Base-by-base conservation (phyloP, 2,888 invertebrate species). In the Diplazon laetatorius region DNA sequence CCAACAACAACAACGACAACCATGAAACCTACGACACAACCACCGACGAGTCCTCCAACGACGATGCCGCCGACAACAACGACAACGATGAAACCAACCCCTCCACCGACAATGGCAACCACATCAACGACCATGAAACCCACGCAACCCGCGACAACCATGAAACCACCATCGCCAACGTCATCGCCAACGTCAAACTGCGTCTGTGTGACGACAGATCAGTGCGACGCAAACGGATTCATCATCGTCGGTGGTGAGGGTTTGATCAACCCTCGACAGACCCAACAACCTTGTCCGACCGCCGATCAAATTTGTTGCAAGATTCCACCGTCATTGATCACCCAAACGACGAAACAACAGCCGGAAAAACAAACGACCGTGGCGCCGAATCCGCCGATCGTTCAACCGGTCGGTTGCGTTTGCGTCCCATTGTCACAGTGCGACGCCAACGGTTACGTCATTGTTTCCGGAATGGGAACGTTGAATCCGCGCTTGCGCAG, bases 401-500 rank as follows among this genome's bases (percentile, higher is more conserved):
- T 44, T 18, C 42, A 72, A 22, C 75, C 68, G 46, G 16, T 77
- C 1, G 86, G 83, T 20, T 77, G 78, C 8, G 9, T 84, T 8
- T 87, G 87, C 42, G 85, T 85, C 0, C 82, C 63, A 14, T 48
- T 35, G 3, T 80, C 80, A 16, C 85, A 83, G 39, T 88, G 88
- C 52, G 84, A 72, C 39, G 14, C 69, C n/a, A 83, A 73, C 42
- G 81, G 83, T 6, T 82, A 68, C 20, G 76, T 83, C 2, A 82
- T 84, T 3, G 72, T 87, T 6, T 71, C 80, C 9, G 82, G 85
- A 1, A 81, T 80, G 0, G 83, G 84, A 0, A 75, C 73, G 6
- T 85, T 88, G 25, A 87, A 88, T 66, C 89, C 90, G 0, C 71
- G 89, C 16, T 80, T 86, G 79, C 81, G 3, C 84, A 82, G 65